Conservation (phyloP, 2,113 vertebrate genomes). For the Phasianus colchicus region DNA sequence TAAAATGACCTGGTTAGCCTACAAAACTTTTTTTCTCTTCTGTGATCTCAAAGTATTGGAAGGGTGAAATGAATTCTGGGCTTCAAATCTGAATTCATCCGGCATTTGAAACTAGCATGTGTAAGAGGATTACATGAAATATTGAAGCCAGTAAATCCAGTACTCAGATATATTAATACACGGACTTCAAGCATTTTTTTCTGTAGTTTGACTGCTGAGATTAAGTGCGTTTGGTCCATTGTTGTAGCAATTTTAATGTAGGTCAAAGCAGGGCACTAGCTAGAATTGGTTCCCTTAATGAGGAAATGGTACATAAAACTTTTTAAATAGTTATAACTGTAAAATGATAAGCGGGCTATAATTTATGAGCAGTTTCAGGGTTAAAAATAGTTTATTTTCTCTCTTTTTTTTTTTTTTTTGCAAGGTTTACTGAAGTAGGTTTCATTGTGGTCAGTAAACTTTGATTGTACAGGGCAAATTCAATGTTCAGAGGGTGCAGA, state of each 20-base stretch:
- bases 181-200: background rate
- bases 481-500: background rate
- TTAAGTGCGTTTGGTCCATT: conserved; percentile 25
- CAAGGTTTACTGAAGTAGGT: background rate
- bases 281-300: conserved; percentile 49
- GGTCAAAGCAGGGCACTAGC: conserved; percentile 32
- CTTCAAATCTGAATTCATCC: background rate
- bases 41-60: background rate
- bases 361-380: background rate
- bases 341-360: conserved; percentile 6
- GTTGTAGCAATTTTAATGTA: conserved; percentile 45
- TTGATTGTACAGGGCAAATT: accelerated
- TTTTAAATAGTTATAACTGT: conserved; percentile 26
- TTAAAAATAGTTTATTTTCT: conserved; percentile 16
- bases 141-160: conserved; percentile 33
- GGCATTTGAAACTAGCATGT: background rate
- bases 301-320: conserved; percentile 44
- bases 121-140: conserved; percentile 28
- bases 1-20: background rate
- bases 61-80: background rate
- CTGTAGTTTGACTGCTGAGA: background rate
- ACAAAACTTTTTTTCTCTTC: background rate
- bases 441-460: background rate
- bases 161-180: conserved; percentile 31
- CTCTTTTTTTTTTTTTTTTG: background rate